phyloP scores from a whole-genome alignment of 2,113 vertebrate genomes.

The Carassius carassius region DNA sequence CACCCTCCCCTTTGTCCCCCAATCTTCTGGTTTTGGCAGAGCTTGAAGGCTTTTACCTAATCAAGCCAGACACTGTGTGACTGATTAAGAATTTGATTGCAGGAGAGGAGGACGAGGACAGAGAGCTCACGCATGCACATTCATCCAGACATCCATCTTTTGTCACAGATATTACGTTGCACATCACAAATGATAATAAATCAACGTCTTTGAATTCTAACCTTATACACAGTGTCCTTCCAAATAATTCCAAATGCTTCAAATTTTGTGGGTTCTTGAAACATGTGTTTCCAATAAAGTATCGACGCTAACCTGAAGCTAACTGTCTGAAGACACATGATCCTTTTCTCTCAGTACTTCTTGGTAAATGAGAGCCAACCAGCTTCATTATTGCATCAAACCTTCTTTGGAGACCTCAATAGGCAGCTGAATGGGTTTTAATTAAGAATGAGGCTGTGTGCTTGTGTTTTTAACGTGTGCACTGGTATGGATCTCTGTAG shows the following conservation, averaged over 20 bases:
- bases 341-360: constrained; percentile 8
- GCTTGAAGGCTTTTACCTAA: constrained; percentile 63
- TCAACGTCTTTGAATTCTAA: neutral
- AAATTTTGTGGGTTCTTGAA: neutral
- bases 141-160: neutral
- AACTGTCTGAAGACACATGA: neutral
- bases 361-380: constrained; percentile 18
- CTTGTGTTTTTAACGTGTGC: constrained; percentile 37
- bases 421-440: constrained; percentile 29
- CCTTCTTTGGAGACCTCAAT: constrained; percentile 1
- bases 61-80: constrained; percentile 63
- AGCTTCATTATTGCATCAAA: constrained; percentile 9
- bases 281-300: neutral
- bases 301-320: neutral
- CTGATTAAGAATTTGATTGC: constrained; percentile 60
- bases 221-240: neutral
- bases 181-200: neutral
- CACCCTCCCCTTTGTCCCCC: constrained; percentile 29
- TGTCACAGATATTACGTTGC: neutral
- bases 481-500: constrained; percentile 9
- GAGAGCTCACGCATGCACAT: constrained; percentile 21
- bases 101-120: constrained; percentile 23
- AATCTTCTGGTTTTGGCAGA: constrained; percentile 55
- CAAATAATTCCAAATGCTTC: neutral
- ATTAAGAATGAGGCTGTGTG: constrained; percentile 29